Evolutionary conservation across 1,140 invertebrate genomes (phyloP), one percentile per base, ranked within the genome.

Genomic region (Manduca sexta): DNA sequence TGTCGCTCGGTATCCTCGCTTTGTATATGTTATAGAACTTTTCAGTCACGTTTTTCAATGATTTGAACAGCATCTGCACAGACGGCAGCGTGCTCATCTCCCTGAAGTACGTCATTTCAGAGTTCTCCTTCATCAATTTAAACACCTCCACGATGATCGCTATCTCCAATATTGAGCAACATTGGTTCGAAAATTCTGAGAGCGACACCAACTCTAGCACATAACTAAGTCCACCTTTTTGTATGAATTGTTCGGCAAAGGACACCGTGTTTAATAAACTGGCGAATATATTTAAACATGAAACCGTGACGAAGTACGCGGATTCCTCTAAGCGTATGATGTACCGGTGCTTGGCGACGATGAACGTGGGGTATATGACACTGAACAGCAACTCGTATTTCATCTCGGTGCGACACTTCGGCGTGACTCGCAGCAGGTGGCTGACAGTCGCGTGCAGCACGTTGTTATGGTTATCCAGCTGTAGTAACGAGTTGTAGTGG

Each of bases 311-410:
- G 60, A 91, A 91, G 37, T 89, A 90, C 0, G 86, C 82, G 0
- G 77, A 68, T 3, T 86, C 74, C n/a, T 80, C 84, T 13, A 65
- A 55, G 10, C 76, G 77, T 33, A 88, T 69, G 3, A 69, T 59
- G 48, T 86, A 89, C 38, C 69, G 56, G 33, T 82, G 76, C 55
- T 90, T 90, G 0, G 88, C 83, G 7, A 84, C 86, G 5, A 89
- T 68, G 56, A 92, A 91, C 0, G 87, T 88, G 0, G 91, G 90
- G 56, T 89, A 90, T 49, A 91, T 88, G 0, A 92, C 88, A 38
- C 81, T 86, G 41, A 89, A 87, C 0, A 91, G 74, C 7, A 92
- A 69, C 47, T 91, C 88, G 18, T 87, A 84, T 40, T 88, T 88
- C 31, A 91, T 86, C 17, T 86, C 68, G 18, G 81, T 79, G 1